These are phyloP conservation scores for Meta bourneti DNA, from an alignment of 2,888 invertebrate genomes.

Conservation along the genomic window DNA sequence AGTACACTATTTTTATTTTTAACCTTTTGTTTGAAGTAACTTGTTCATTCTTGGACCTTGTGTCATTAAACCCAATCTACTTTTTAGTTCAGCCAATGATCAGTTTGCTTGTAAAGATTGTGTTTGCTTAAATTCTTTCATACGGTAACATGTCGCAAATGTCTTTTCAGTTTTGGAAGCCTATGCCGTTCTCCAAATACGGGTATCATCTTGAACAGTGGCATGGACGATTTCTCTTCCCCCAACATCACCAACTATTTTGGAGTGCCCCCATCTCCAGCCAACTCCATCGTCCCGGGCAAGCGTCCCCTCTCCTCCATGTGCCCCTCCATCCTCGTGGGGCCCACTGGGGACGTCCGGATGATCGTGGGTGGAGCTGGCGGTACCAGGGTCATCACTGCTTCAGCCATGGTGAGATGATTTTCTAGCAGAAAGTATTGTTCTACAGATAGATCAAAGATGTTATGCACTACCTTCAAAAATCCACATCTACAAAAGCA, in stretches of 20 bases:
- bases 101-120: no score
- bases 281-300: slow-evolving; percentile 81
- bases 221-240: slow-evolving; percentile 81
- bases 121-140: no score
- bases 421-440: neutral
- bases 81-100: no score
- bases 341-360: slow-evolving; percentile 81
- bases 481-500: no score
- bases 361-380: slow-evolving; percentile 78
- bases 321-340: slow-evolving; percentile 82
- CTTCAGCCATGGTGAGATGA: slow-evolving; percentile 77
- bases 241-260: slow-evolving; percentile 85
- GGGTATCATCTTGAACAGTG: slow-evolving; percentile 81
- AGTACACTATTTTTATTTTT: no score
- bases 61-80: no score
- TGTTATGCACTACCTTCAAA: no score
- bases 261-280: slow-evolving; percentile 84
- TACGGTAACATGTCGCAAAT: no score
- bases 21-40: no score
- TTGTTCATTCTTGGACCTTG: no score
- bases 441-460: no score
- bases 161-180: slow-evolving; percentile 80
- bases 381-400: slow-evolving; percentile 77
- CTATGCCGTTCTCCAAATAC: slow-evolving; percentile 76
- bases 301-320: slow-evolving; percentile 83